phyloP scores from a whole-genome alignment of 2,113 vertebrate species.

The Tragelaphus imberbis region DNA sequence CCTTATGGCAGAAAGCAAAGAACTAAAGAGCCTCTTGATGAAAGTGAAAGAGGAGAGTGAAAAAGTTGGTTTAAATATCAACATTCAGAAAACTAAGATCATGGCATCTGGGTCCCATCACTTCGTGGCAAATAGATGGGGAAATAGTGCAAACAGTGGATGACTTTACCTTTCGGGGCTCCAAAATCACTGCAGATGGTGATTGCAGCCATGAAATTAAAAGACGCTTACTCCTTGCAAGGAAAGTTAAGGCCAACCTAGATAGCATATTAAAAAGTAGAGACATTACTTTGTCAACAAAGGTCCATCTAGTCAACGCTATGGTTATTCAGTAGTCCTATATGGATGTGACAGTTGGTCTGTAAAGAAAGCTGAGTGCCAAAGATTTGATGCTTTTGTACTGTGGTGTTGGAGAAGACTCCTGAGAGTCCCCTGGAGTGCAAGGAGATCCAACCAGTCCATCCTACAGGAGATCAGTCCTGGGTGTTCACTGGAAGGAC shows the following conservation, averaged over 20 bases:
- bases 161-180: not conserved
- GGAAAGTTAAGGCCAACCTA: not conserved
- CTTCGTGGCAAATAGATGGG: not conserved
- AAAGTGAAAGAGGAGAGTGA: not conserved
- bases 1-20: not conserved
- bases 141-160: not conserved
- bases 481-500: not conserved
- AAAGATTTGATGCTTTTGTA: not conserved
- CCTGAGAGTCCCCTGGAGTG: not conserved
- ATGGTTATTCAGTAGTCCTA: not conserved
- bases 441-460: not conserved
- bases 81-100: not conserved
- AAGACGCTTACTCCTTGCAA: not conserved
- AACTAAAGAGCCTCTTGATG: not conserved
- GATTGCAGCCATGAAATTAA: not conserved
- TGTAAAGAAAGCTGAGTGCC: not conserved
- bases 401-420: not conserved
- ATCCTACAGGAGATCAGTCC: not conserved
- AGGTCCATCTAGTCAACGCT: accelerated
- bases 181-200: not conserved
- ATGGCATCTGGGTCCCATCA: not conserved
- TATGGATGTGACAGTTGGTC: not conserved
- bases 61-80: not conserved
- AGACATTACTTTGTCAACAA: not conserved
- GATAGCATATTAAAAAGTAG: not conserved